Base-by-base conservation (phyloP, 1,140 invertebrate species). In the Drosophila insularis region DNA sequence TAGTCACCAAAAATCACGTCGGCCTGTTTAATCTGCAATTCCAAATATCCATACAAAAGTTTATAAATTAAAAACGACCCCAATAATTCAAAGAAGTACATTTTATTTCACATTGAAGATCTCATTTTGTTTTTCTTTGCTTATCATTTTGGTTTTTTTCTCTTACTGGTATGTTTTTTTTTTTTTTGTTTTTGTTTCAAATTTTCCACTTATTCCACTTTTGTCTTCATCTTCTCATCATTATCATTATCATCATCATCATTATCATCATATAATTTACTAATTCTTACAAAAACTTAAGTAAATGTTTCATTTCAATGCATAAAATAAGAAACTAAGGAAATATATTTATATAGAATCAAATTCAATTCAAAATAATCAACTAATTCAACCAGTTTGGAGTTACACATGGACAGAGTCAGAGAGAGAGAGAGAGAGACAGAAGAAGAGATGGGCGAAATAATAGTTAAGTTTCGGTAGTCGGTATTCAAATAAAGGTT, bases 61-160 rank as follows among this genome's bases (percentile, higher is more conserved):
- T 2, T 32, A 8, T 39, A 17, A 43, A 43, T 43, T 14, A 43
- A 6, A 43, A 43, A 43, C 10, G n/a, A n/a, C 40, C 40, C 40
- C 43, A 11, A 21, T 50, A 14, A 50, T 76, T 87, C 86, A 74
- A 86, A 86, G 82, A 86, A 87, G 82, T 86, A 86, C 72, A n/a
- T 86, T 86, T 86, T 86, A 86, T 86, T 86, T 87, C 82, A 86
- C 82, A 86, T 86, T 89, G 73, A 86, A 86, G 82, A 86, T 81
- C 59, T 81, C 74, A 61, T 81, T 76, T 81, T 81, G 46, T 70
- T 80, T 80, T 77, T 71, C 61, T 37, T 50, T 63, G 53, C 68
- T 27, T 66, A 40, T 78, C 67, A 35, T 68, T 68, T 53, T 72
- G 67, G 62, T 82, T 78, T 56, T 27, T 27, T 27, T 82, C 62